Evolutionary conservation across 2,888 invertebrate genomes (phyloP).

Genomic region (Panorpa germanica): DNA sequence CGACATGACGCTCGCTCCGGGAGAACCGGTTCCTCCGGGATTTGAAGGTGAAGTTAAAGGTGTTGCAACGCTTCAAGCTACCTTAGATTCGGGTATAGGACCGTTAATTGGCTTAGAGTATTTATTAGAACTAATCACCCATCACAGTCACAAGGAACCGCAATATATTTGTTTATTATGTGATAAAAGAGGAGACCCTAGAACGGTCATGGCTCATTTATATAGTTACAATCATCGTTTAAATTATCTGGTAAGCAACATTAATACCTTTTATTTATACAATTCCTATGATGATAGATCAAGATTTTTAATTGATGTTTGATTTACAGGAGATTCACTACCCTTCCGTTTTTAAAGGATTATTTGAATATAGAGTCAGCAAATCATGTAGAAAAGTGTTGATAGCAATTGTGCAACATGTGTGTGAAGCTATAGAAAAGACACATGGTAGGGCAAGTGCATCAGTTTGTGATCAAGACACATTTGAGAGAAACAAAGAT

Average conservation of each 20-base stretch:
- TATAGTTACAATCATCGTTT: conserved; percentile 57
- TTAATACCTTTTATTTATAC: conserved; percentile 6
- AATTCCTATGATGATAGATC: neutral
- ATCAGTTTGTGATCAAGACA: conserved; percentile 40
- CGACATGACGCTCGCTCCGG: conserved; percentile 31
- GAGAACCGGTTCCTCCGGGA: conserved; percentile 51
- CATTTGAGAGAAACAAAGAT: conserved; percentile 45
- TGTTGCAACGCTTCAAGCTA: conserved; percentile 27
- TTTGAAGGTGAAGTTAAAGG: conserved; percentile 39
- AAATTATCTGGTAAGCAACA: conserved; percentile 40
- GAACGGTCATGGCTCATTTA: conserved; percentile 61
- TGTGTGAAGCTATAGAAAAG: conserved; percentile 51
- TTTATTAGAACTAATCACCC: conserved; percentile 49
- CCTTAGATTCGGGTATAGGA: conserved; percentile 26
- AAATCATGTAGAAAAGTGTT: conserved; percentile 31
- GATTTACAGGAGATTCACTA: conserved; percentile 22
- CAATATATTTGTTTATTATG: conserved; percentile 61
- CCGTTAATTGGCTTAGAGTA: conserved; percentile 60
- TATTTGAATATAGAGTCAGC: conserved; percentile 39
- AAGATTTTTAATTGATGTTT: conserved; percentile 1
- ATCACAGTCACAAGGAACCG: conserved; percentile 44
- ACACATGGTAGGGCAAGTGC: conserved; percentile 52
- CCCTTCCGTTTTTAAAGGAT: conserved; percentile 33
- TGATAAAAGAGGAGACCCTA: conserved; percentile 58
- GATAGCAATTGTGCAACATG: conserved; percentile 29